These are phyloP conservation scores for Macrosiphum euphorbiae DNA, from an alignment of 2,888 invertebrate genomes.

Conservation along the genomic window DNA sequence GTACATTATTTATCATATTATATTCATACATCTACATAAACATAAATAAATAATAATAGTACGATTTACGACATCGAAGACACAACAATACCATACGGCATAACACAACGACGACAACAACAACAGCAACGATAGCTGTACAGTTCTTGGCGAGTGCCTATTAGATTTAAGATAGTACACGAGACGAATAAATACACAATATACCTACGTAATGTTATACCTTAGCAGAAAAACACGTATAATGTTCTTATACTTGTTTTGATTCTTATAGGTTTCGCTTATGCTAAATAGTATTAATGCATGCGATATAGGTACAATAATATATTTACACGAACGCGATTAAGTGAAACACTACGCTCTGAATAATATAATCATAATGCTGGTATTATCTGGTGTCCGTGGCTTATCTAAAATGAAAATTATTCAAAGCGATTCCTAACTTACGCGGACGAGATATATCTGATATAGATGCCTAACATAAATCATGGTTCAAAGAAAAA, in stretches of 20 bases:
- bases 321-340: neutral
- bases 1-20: neutral
- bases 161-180: neutral
- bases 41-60: neutral
- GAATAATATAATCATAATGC: neutral
- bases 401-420: neutral
- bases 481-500: too few species aligned
- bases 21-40: neutral
- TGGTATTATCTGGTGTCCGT: neutral
- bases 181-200: neutral
- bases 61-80: neutral
- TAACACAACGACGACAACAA: neutral
- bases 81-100: neutral
- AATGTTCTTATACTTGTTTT: neutral
- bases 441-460: too few species aligned
- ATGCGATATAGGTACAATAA: neutral
- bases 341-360: neutral
- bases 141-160: neutral
- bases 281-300: neutral
- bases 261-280: neutral
- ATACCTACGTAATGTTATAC: neutral
- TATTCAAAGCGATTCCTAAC: too few species aligned
- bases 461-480: too few species aligned
- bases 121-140: neutral
- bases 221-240: neutral